These are phyloP conservation scores for Clinocottus analis DNA, from an alignment of 2,113 vertebrate genomes.

Conservation along the genomic window DNA sequence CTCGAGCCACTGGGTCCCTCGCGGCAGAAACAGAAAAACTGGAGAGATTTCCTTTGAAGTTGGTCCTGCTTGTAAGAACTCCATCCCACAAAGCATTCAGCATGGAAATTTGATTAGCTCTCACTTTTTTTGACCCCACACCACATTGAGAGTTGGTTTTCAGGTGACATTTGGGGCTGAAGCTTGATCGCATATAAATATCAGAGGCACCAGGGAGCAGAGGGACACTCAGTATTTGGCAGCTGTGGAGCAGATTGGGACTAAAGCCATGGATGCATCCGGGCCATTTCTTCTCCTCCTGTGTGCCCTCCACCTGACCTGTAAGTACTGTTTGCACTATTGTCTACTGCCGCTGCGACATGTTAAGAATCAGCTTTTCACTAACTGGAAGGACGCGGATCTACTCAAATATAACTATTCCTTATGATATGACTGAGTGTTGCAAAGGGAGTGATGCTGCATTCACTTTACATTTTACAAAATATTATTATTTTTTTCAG, in stretches of 20 bases:
- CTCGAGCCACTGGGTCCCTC: slow-evolving; percentile 49
- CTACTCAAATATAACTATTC: not conserved
- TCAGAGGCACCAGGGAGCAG: slow-evolving; percentile 37
- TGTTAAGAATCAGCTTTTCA: not conserved
- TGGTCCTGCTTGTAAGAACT: slow-evolving; percentile 55
- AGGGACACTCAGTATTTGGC: slow-evolving; percentile 51
- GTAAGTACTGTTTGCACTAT: slow-evolving; percentile 77
- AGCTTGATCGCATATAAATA: slow-evolving; percentile 72
- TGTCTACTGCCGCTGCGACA: slow-evolving; percentile 6
- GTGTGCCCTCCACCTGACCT: slow-evolving; percentile 66
- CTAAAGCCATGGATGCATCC: slow-evolving; percentile 51
- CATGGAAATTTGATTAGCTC: slow-evolving; percentile 84
- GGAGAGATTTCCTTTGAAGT: slow-evolving; percentile 79
- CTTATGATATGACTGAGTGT: not conserved
- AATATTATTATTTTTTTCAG: not conserved
- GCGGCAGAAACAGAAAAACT: slow-evolving; percentile 52
- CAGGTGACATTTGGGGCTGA: slow-evolving; percentile 63
- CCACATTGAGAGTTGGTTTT: slow-evolving; percentile 60
- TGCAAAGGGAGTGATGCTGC: not conserved
- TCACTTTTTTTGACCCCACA: slow-evolving; percentile 55
- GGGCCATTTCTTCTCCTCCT: slow-evolving; percentile 60
- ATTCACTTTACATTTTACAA: not conserved
- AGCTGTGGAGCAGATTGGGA: slow-evolving; percentile 59
- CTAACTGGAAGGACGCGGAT: not conserved
- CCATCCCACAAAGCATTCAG: slow-evolving; percentile 53